These are phyloP conservation scores for Ctenochaetus hawaiiensis DNA, from an alignment of 2,797 vertebrate species.

Conservation along the genomic window DNA sequence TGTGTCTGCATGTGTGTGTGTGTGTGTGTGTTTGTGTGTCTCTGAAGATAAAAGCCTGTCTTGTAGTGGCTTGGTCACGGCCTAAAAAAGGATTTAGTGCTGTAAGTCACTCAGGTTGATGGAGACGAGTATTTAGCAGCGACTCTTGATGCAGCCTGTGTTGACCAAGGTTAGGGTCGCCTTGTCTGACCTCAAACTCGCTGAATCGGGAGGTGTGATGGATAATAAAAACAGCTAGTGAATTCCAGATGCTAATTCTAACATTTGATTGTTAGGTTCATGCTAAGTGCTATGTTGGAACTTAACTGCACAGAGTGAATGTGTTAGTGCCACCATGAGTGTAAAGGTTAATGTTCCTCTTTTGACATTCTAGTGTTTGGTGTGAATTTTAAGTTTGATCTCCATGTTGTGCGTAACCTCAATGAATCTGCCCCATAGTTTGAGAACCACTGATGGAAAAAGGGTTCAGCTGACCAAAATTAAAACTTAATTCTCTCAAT, in stretches of 20 bases:
- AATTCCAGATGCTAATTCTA: neutral
- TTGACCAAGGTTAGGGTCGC: constrained; percentile 49
- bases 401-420: neutral
- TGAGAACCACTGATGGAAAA: neutral
- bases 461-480: neutral
- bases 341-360: too few relatives aligned
- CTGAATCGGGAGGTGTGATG: neutral
- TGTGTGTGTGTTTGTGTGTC: constrained; percentile 39
- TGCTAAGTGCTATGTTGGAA: neutral
- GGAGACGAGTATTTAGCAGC: constrained; percentile 71
- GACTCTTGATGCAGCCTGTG: constrained; percentile 26
- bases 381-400: neutral
- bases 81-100: constrained; percentile 79
- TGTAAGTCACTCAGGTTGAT: constrained; percentile 71
- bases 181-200: constrained; percentile 5
- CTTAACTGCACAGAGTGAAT: neutral
- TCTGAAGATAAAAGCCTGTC: constrained; percentile 77
- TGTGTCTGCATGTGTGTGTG: constrained; percentile 27
- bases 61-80: constrained; percentile 61
- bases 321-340: neutral
- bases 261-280: too few relatives aligned
- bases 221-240: constrained; percentile 19
- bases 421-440: neutral
- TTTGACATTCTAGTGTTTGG: neutral
- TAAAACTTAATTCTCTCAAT: neutral